Base-by-base conservation (phyloP, 2,113 vertebrate genomes). In the Hippocampus guttulatus region DNA sequence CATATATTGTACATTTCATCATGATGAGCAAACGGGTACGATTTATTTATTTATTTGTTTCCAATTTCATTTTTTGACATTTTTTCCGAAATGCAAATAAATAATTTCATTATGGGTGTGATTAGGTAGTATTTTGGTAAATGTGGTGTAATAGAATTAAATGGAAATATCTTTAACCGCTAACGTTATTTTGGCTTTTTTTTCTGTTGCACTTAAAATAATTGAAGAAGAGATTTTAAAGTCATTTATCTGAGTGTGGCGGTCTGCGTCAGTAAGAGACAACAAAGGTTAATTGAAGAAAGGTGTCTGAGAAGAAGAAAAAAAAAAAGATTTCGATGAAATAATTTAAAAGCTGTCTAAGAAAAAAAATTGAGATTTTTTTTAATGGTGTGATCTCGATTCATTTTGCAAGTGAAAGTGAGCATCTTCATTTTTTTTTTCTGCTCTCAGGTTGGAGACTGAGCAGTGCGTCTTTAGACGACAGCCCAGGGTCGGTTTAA, bases 401-500 rank as follows among this genome's bases (percentile, higher is more conserved):
- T 82, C 69, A 82, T 76, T 74, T 72, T 25, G 65, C 8, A 65
- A 74, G 62, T 51, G 67, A 57, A 80, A 79, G 77, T 77, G 52
- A 82, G 76, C 69, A 75, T 81, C 68, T 83, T 78, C 49, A 88
- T 74, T 84, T 78, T 75, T 91, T 91, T 89, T 91, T 90, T 93
- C 88, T 85, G 88, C 33, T 38, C 5, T 38, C 33, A 91, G 92
- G 92, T 70, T 75, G 90, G 75, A 77, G 79, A 74, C 75, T 74
- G 77, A 71, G 2, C 86, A 66, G 73, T 69, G 79, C 69, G 78
- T 49, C 43, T 88, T 92, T 92, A 93, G 93, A 95, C 33, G 93
- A 91, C 92, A 93, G 75, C 78, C 90, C 93, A 86, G 93, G 94
- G 94, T 97, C 94, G 95, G 92, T 89, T 90, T 92, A 94, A 94